phyloP scores from a whole-genome alignment of 2,888 invertebrate species.

The Megaustenia siamemsis region DNA sequence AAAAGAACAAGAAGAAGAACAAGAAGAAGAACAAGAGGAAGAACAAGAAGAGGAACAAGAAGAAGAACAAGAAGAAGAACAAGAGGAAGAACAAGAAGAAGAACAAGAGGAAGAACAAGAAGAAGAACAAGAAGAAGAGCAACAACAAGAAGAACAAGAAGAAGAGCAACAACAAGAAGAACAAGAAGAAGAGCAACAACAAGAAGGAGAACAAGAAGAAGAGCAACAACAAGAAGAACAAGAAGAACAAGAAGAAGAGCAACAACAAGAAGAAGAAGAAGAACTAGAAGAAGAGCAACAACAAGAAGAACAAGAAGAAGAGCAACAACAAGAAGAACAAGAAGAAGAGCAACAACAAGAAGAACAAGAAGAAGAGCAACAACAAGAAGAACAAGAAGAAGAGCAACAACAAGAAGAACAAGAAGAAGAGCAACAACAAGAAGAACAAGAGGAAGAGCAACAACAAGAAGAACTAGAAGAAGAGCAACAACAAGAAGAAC shows the following conservation, averaged over 20 bases:
- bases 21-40: no score
- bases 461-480: neutral
- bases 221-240: no score
- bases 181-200: neutral
- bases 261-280: neutral
- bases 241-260: neutral
- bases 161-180: neutral
- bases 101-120: neutral
- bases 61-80: no score
- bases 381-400: slow-evolving; percentile 35
- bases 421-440: neutral
- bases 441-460: neutral
- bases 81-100: no score
- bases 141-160: neutral
- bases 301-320: neutral
- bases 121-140: neutral
- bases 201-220: neutral
- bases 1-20: neutral
- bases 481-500: neutral
- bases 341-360: neutral
- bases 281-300: neutral
- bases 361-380: slow-evolving; percentile 11
- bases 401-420: neutral
- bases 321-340: neutral
- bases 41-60: no score